These are phyloP conservation scores for Peribatodes rhomboidaria DNA, from an alignment of 2,888 invertebrate species.

Conservation along the genomic window DNA sequence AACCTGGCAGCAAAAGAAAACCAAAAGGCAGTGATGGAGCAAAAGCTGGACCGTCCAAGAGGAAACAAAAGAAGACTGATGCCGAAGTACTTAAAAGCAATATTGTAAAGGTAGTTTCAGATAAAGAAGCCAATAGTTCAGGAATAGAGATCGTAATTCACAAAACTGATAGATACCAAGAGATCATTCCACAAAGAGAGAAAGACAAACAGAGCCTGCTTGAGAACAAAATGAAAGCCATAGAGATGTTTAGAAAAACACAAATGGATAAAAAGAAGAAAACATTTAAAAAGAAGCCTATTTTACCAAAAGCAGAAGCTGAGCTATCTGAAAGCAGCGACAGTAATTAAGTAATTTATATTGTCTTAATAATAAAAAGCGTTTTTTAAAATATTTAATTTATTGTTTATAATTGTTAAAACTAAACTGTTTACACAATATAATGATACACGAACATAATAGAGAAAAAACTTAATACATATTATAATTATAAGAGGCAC, in stretches of 20 bases:
- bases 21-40: constrained; percentile 51
- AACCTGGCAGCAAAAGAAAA: constrained; percentile 43
- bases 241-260: constrained; percentile 90
- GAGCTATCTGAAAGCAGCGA: constrained; percentile 89
- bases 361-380: constrained; percentile 61
- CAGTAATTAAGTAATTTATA: constrained; percentile 72
- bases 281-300: constrained; percentile 72
- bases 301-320: constrained; percentile 86
- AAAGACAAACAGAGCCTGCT: constrained; percentile 88
- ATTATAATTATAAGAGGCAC: constrained; percentile 31
- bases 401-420: constrained; percentile 76
- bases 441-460: constrained; percentile 49
- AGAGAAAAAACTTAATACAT: constrained; percentile 50
- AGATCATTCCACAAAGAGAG: constrained; percentile 91
- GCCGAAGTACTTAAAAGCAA: constrained; percentile 59
- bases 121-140: constrained; percentile 56
- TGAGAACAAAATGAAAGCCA: constrained; percentile 91
- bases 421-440: constrained; percentile 63
- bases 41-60: constrained; percentile 58
- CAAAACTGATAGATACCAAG: constrained; percentile 78
- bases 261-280: constrained; percentile 87
- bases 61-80: constrained; percentile 57
- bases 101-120: constrained; percentile 66
- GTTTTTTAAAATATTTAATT: constrained; percentile 76
- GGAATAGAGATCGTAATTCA: constrained; percentile 68